Evolutionary conservation across 2,888 invertebrate genomes (phyloP).

Genomic region (Agrochola lota): DNA sequence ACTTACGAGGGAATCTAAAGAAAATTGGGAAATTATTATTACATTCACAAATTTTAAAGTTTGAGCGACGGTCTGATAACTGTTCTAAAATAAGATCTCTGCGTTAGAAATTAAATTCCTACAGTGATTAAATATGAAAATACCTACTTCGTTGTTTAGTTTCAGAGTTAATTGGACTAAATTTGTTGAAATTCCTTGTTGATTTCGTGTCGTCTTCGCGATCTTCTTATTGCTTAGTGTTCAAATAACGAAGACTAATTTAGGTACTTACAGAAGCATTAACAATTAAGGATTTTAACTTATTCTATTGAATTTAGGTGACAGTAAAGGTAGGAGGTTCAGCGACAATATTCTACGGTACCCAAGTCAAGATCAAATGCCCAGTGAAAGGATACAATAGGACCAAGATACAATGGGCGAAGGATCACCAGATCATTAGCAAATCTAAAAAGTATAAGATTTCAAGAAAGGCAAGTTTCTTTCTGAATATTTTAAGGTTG

Average conservation of each 20-base stretch:
- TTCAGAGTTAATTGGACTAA: neutral
- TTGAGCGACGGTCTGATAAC: neutral
- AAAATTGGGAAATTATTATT: neutral
- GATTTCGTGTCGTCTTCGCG: neutral
- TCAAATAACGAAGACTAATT: neutral
- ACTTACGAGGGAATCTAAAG: neutral
- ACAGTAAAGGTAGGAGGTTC: slow-evolving; percentile 97
- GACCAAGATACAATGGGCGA: slow-evolving; percentile 96
- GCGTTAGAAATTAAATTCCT: neutral
- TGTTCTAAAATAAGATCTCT: neutral
- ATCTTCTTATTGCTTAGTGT: neutral
- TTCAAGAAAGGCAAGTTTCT: slow-evolving; percentile 92
- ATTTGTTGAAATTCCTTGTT: neutral
- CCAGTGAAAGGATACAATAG: slow-evolving; percentile 96
- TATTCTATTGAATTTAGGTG: slow-evolving; percentile 82
- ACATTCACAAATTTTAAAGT: neutral
- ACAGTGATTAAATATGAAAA: neutral
- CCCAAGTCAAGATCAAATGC: slow-evolving; percentile 98
- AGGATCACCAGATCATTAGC: slow-evolving; percentile 94
- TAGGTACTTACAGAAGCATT: neutral
- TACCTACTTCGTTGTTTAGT: neutral
- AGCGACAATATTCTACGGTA: slow-evolving; percentile 97
- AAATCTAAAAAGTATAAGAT: slow-evolving; percentile 96
- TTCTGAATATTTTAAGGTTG: slow-evolving; percentile 1
- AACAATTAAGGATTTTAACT: neutral